Evolutionary conservation across 2,113 vertebrate genomes (phyloP).

Genomic region (Chloropsis cyanopogon): DNA sequence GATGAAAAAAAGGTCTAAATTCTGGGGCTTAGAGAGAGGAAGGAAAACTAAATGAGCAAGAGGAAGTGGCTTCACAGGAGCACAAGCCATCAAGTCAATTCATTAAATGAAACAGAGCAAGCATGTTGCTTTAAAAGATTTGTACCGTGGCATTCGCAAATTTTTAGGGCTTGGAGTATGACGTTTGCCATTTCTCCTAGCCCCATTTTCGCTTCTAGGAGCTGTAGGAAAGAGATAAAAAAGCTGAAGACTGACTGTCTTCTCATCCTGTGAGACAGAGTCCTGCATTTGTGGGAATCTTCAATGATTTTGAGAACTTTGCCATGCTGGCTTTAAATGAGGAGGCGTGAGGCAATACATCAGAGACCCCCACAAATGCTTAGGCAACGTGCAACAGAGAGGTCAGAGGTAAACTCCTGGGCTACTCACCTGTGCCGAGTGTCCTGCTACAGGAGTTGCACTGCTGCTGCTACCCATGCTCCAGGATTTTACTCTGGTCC

Average conservation of each 20-base stretch:
- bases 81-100: not conserved
- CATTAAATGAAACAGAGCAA: not conserved
- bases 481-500: not conserved
- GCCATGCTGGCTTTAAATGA: not conserved
- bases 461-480: rapidly evolving
- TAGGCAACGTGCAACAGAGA: rapidly evolving
- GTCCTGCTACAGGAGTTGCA: not conserved
- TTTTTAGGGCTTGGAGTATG: not conserved
- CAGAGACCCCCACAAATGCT: rapidly evolving
- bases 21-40: not conserved
- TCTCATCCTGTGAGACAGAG: not conserved
- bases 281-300: not conserved
- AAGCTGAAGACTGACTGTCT: not conserved
- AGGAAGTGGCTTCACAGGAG: not conserved
- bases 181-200: not conserved
- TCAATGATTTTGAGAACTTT: not conserved
- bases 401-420: not conserved
- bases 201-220: not conserved
- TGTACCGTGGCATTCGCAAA: not conserved
- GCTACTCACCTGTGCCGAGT: not conserved
- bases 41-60: not conserved
- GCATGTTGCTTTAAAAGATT: not conserved
- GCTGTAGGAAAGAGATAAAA: not conserved
- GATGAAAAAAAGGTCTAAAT: not conserved
- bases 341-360: not conserved